Evolutionary conservation across 2,888 invertebrate genomes (phyloP), one percentile per base, ranked within the genome.

Genomic region (Melinaea marsaeus): DNA sequence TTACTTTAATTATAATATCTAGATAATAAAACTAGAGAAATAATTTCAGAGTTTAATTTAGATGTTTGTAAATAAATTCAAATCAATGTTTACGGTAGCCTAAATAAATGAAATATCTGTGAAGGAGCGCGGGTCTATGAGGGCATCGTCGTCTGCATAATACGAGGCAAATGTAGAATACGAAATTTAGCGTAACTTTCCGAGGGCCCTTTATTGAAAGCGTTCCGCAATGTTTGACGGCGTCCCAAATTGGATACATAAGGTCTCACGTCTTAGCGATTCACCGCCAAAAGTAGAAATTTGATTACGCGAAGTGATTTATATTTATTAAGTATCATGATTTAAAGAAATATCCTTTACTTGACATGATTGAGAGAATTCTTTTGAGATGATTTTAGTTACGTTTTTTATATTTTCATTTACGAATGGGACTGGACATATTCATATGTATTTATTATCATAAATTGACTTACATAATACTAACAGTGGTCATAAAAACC

Each of bases 261-360:
- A 71, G 74, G 69, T 67, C 69, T 69, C 66, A 66, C 62, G 65
- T 69, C 60, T 56, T 58, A 48, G 62, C 62, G 58, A 63, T 63
- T 70, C 68, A 68, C 71, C 72, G 71, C 69, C 70, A 72, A 76
- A 78, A 75, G 75, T 75, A 72, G 71, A 73, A 76, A 78, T 78
- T 76, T 79, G 75, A 77, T 75, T 62, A 72, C 72, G 68, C 61
- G 61, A 69, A 71, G 74, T 81, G 81, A 84, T 80, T 81, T 80
- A 78, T 76, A 70, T 75, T 73, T 81, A 82, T 83, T 83, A 83
- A 75, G 81, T 85, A 85, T 83, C 83, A 83, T 79, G 77, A 58
- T 22, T 22, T 22, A 22, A 22, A 22, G 22, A 22, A 22, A 22
- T 22, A 22, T 22, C 22, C 22, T 22, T 22, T 6, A 37, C 37